Evolutionary conservation across 2,797 vertebrate species (phyloP).

Genomic region (Basileuterus tristriatus): DNA sequence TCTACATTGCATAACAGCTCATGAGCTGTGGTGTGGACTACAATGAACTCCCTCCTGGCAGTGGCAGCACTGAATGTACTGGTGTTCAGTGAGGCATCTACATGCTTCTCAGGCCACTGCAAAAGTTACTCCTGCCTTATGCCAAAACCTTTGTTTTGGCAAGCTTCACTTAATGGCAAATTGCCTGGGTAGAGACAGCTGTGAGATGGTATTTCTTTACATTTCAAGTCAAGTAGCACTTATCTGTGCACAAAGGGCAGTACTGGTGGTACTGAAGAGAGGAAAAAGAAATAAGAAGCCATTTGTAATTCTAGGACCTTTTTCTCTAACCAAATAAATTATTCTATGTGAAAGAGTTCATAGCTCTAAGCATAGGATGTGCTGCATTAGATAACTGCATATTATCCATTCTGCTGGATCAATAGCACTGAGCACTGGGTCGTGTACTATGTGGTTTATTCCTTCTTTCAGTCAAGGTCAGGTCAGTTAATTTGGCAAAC

Average conservation of each 20-base stretch:
- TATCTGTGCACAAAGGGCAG: not conserved
- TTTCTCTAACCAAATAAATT: not conserved
- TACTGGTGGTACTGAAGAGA: not conserved
- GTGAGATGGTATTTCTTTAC: not conserved
- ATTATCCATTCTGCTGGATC: not conserved
- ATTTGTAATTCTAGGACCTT: not conserved
- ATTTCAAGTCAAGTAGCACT: conserved; percentile 45
- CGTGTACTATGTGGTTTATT: not conserved
- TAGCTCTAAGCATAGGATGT: not conserved
- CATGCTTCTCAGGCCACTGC: not conserved
- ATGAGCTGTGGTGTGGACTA: not conserved
- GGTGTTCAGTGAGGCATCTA: fast-evolving
- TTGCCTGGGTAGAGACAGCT: conserved; percentile 24
- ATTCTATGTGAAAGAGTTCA: not conserved
- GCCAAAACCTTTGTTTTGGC: not conserved
- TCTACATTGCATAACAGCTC: not conserved
- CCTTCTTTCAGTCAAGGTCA: not conserved
- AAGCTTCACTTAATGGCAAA: not conserved
- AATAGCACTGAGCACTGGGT: not conserved
- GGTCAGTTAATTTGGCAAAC: not conserved
- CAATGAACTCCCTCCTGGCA: fast-evolving
- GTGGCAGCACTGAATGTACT: not conserved
- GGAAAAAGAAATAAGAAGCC: not conserved
- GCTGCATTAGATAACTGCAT: not conserved
- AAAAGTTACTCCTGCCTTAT: not conserved